Conservation (phyloP, 1,140 invertebrate genomes). For the Saccostrea cuccullata region DNA sequence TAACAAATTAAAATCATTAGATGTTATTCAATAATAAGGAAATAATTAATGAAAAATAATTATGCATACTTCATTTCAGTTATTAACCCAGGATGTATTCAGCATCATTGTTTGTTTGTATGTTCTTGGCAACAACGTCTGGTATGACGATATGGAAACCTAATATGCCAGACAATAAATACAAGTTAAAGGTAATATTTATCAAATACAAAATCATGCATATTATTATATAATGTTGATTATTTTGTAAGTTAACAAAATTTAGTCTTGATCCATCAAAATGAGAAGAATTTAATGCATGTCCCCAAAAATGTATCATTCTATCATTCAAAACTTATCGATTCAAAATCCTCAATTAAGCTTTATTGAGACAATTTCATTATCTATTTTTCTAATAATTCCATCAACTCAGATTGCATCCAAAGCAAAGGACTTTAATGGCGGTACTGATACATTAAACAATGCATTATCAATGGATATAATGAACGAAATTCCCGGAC, state of each 20-base stretch:
- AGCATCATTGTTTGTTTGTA: neutral
- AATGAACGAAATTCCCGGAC: neutral
- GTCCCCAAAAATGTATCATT: neutral
- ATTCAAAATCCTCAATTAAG: neutral
- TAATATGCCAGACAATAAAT: neutral
- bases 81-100: neutral
- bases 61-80: neutral
- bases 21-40: neutral
- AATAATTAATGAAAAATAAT: neutral
- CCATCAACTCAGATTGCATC: neutral
- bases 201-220: neutral
- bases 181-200: slow-evolving; percentile 3
- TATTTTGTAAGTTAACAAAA: too few relatives aligned
- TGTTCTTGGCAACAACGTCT: neutral
- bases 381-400: neutral
- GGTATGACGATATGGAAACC: slow-evolving; percentile 11
- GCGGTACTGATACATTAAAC: neutral
- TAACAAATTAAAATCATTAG: neutral
- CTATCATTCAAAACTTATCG: neutral
- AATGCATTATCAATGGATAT: slow-evolving; percentile 1
- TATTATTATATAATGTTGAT: too few relatives aligned
- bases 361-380: neutral
- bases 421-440: neutral
- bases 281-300: neutral
- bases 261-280: too few relatives aligned